A percentile compares a stretch with the other conserved stretches of the same genome.
Conservation (phyloP, 2,797 vertebrate genomes). For the Mastacembelus armatus region DNA sequence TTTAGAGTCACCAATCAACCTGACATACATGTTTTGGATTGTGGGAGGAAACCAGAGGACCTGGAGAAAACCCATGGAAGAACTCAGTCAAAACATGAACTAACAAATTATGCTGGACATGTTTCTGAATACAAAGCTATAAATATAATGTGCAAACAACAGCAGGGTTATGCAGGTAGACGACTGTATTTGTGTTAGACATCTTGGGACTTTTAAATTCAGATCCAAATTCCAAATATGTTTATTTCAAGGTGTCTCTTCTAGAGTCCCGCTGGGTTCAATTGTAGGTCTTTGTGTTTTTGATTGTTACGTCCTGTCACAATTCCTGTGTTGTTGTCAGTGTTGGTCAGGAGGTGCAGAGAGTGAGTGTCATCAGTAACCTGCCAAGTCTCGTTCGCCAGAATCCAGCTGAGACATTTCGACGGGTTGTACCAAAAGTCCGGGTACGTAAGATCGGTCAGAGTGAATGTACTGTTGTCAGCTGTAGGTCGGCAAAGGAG, state of each 20-base stretch:
- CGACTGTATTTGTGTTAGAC: too few relatives aligned
- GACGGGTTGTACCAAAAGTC: conserved; percentile 94
- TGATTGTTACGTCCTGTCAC: not conserved
- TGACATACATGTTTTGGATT: too few relatives aligned
- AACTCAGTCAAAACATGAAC: too few relatives aligned
- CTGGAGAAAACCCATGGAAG: too few relatives aligned
- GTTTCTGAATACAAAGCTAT: not conserved
- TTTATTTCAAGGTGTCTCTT: not conserved
- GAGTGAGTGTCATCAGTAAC: conserved; percentile 92
- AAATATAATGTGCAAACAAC: not conserved
- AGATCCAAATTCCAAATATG: too few relatives aligned
- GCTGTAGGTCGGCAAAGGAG: not conserved
- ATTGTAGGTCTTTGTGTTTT: not conserved
- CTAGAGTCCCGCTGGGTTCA: not conserved
- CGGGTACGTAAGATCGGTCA: conserved; percentile 84
- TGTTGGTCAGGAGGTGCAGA: conserved; percentile 94
- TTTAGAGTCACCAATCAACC: too few relatives aligned
- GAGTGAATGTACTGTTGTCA: not conserved
- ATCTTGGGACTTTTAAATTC: too few relatives aligned
- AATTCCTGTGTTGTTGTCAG: conserved; percentile 67
- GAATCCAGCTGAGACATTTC: conserved; percentile 94
- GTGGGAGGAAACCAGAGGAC: too few relatives aligned
- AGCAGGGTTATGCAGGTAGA: too few relatives aligned
- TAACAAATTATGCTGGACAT: not conserved
- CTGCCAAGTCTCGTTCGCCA: conserved; percentile 92